phyloP scores from a whole-genome alignment of 2,797 vertebrate genomes.

The Alfaro cultratus region DNA sequence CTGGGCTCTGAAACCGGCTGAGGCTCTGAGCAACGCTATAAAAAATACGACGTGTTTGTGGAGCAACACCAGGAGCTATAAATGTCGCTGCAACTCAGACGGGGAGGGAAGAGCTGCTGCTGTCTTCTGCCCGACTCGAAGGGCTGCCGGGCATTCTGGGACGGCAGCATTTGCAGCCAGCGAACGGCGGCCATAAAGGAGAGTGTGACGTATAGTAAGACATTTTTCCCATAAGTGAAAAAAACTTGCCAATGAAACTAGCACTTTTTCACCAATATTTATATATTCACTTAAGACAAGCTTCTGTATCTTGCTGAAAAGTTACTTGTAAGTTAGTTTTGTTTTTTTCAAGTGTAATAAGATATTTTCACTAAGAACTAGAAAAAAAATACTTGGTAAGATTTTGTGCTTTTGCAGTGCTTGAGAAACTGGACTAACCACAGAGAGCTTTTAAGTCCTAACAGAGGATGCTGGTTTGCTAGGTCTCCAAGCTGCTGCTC shows the following conservation, averaged over 20 bases:
- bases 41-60: slow-evolving; percentile 12
- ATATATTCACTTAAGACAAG: too few species aligned
- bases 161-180: slow-evolving; percentile 34
- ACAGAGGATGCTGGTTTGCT: too few species aligned
- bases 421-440: neutral
- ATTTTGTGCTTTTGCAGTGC: neutral
- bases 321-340: too few species aligned
- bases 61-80: slow-evolving; percentile 59
- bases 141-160: slow-evolving; percentile 62
- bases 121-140: slow-evolving; percentile 59
- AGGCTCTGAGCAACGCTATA: slow-evolving; percentile 17
- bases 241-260: too few species aligned
- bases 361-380: too few species aligned
- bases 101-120: slow-evolving; percentile 52
- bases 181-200: slow-evolving; percentile 5
- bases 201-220: slow-evolving; percentile 14
- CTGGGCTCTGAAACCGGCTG: neutral
- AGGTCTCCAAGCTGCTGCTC: too few species aligned
- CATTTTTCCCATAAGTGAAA: too few species aligned
- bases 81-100: slow-evolving; percentile 56
- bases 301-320: too few species aligned
- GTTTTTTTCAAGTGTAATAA: too few species aligned
- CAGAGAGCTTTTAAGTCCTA: too few species aligned
- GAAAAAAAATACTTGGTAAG: too few species aligned
- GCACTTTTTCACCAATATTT: too few species aligned